These are phyloP conservation scores for Anas georgica DNA, from an alignment of 2,797 vertebrate species.

Conservation along the genomic window DNA sequence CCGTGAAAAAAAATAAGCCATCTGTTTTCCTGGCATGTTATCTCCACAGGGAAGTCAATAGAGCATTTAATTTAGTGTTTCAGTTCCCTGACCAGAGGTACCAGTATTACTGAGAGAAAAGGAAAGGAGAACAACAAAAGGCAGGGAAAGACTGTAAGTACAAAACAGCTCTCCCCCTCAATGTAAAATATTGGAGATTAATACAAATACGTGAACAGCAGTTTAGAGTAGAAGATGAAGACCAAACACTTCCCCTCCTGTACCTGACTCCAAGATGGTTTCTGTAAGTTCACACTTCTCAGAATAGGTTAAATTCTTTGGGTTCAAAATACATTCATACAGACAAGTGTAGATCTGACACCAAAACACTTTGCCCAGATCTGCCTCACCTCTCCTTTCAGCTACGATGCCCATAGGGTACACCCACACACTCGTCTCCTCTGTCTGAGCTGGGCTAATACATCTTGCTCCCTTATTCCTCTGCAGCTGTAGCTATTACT, in stretches of 20 bases:
- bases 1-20: background rate
- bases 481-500: too few species aligned
- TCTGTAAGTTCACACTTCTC: background rate
- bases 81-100: conserved; percentile 11
- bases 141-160: background rate
- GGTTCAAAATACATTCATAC: background rate
- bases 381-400: background rate
- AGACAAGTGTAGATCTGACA: background rate
- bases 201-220: background rate
- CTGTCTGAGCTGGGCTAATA: background rate
- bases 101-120: background rate
- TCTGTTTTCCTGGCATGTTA: conserved; percentile 47
- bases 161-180: background rate
- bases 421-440: background rate
- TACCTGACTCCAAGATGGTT: background rate
- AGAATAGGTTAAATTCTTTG: background rate
- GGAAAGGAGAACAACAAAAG: background rate
- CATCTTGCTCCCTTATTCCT: background rate
- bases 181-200: background rate
- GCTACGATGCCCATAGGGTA: background rate
- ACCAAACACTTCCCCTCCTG: background rate
- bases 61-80: conserved; percentile 48
- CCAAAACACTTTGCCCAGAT: background rate
- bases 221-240: background rate
- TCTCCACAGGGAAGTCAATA: conserved; percentile 21